Evolutionary conservation across 2,888 invertebrate species (phyloP).

Genomic region (Drosophila dives): DNA sequence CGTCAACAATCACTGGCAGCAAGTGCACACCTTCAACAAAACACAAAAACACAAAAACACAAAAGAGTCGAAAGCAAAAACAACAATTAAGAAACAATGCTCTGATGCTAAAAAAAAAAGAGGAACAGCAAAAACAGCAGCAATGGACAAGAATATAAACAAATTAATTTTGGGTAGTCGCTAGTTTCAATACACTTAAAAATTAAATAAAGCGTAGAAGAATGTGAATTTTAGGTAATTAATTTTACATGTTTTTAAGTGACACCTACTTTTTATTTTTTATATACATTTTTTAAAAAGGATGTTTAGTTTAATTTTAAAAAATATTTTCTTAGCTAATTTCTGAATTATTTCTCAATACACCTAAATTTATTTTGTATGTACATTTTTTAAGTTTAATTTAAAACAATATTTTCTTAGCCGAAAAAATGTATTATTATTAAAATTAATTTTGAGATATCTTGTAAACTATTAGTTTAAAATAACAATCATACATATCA

Average conservation of each 20-base stretch:
- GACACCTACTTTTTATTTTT: background rate
- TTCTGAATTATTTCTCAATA: background rate
- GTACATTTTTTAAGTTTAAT: too few species aligned
- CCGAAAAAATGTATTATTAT: too few species aligned
- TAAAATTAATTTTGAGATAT: background rate
- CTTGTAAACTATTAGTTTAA: background rate
- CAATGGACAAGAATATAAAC: slow-evolving; percentile 25
- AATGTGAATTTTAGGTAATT: background rate
- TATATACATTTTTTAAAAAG: background rate
- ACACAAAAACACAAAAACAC: slow-evolving; percentile 25
- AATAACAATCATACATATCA: background rate
- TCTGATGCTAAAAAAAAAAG: slow-evolving; percentile 29
- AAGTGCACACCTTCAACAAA: slow-evolving; percentile 51
- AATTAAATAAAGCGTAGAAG: too few species aligned
- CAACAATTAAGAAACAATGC: slow-evolving; percentile 55
- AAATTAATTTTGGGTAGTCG: slow-evolving; percentile 13
- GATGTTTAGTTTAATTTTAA: background rate
- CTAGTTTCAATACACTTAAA: slow-evolving; percentile 26
- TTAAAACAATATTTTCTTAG: too few species aligned
- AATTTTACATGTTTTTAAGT: background rate
- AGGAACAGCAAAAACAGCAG: slow-evolving; percentile 7
- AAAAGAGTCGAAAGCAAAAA: slow-evolving; percentile 29
- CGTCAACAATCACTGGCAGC: slow-evolving; percentile 67
- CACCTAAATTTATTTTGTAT: too few species aligned
- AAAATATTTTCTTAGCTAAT: background rate